These are phyloP conservation scores for Nerophis lumbriciformis DNA, from an alignment of 2,113 vertebrate species.

Conservation along the genomic window DNA sequence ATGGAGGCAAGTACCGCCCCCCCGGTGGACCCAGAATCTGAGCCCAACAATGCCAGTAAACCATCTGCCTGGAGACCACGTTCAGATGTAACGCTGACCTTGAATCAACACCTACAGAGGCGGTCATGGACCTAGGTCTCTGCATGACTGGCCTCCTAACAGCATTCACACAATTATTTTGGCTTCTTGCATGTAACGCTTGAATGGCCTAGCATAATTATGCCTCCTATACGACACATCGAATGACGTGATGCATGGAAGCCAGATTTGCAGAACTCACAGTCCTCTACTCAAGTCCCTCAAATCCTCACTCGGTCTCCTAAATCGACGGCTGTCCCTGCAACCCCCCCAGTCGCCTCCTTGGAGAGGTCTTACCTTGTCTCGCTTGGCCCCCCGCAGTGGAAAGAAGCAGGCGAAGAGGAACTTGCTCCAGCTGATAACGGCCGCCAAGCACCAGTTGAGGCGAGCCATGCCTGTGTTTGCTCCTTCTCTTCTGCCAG, in stretches of 20 bases:
- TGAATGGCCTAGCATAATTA: conserved; percentile 18
- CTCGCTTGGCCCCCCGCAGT: conserved; percentile 66
- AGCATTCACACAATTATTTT: conserved; percentile 43
- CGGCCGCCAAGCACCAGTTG: conserved; percentile 82
- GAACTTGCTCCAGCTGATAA: conserved; percentile 86
- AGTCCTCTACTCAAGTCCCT: conserved; percentile 17
- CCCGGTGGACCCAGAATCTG: conserved; percentile 9
- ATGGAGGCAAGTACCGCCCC: conserved; percentile 2
- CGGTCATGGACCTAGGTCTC: conserved; percentile 29
- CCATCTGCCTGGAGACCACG: conserved; percentile 34
- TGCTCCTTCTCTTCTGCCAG: conserved; percentile 57
- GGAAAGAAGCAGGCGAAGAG: conserved; percentile 82
- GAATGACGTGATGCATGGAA: conserved; percentile 12
- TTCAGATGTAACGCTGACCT: conserved; percentile 62
- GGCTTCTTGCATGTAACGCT: conserved; percentile 10
- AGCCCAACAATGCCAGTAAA: conserved; percentile 13
- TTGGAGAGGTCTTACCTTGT: conserved; percentile 68
- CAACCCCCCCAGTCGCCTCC: not conserved
- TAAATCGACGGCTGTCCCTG: not conserved
- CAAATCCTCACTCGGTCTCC: conserved; percentile 7
- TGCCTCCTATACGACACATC: not conserved
- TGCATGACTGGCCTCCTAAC: conserved; percentile 17
- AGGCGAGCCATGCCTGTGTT: conserved; percentile 76
- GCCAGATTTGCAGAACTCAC: conserved; percentile 18
- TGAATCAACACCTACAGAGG: conserved; percentile 47